These are phyloP conservation scores for Lycaena phlaeas DNA, from an alignment of 2,888 invertebrate genomes.

Conservation along the genomic window DNA sequence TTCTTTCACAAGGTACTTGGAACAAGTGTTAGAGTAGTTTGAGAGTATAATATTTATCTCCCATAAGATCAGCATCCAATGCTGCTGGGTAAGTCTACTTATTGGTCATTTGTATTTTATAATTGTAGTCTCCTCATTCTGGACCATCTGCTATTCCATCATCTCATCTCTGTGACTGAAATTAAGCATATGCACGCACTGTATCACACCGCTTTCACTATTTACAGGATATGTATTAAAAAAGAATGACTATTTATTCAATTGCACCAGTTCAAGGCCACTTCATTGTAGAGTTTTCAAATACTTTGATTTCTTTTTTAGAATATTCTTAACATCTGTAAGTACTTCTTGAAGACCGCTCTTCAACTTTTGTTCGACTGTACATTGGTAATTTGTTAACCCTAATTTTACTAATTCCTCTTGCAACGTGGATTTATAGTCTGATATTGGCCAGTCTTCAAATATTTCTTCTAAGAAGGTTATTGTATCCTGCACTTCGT, in stretches of 20 bases:
- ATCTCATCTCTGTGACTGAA: conserved; percentile 8
- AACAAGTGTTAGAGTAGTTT: no score
- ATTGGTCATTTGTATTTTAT: no score
- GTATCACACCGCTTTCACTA: conserved; percentile 7
- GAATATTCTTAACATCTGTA: conserved; percentile 62
- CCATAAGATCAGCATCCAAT: no score
- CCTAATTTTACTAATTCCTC: conserved; percentile 48
- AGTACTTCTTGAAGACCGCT: conserved; percentile 64
- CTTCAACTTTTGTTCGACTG: conserved; percentile 55
- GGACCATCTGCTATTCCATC: no score
- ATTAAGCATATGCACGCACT: conserved; percentile 16
- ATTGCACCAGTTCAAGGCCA: conserved; percentile 22
- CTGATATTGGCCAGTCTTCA: conserved; percentile 50
- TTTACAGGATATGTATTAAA: conserved; percentile 24
- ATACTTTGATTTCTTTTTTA: conserved; percentile 71
- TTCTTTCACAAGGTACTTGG: no score
- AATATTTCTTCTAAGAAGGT: conserved; percentile 47
- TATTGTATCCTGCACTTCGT: conserved; percentile 42
- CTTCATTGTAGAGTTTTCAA: conserved; percentile 54
- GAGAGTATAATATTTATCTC: no score
- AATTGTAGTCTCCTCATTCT: no score
- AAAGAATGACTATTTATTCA: conserved; percentile 11
- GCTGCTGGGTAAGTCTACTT: no score
- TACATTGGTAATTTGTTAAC: conserved; percentile 39
- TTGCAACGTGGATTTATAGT: conserved; percentile 38